phyloP scores from a whole-genome alignment of 30 jellyfish, hydroid and myxozoan genomes.

The Pelagia noctiluca region DNA sequence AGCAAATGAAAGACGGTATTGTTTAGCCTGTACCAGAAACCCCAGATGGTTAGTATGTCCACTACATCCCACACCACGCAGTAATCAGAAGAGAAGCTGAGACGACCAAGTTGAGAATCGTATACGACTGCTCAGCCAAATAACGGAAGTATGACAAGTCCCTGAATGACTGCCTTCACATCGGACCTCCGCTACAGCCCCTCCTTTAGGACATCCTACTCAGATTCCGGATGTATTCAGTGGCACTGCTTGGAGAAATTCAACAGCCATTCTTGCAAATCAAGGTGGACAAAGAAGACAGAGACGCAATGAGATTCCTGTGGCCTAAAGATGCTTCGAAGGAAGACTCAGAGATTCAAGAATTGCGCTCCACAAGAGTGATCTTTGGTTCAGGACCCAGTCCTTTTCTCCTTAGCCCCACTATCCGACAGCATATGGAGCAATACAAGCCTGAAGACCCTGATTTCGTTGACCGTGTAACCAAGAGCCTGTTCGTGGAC shows the following conservation, averaged over 20 bases:
- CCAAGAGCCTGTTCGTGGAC: constrained; percentile 16
- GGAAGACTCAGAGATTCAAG: constrained; percentile 1
- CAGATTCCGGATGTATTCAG: constrained; percentile 8
- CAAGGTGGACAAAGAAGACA: constrained; percentile 7
- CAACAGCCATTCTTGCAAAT: constrained; percentile 21
- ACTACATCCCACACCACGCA: constrained; percentile 59
- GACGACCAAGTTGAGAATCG: constrained; percentile 53
- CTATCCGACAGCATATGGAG: constrained; percentile 28
- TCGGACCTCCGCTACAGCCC: constrained; percentile 15
- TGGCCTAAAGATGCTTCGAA: constrained; percentile 25
- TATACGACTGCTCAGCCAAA: constrained; percentile 39
- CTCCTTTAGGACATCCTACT: neutral
- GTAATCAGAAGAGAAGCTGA: constrained; percentile 25
- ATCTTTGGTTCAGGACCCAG: constrained; percentile 22
- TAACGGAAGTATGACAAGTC: neutral
- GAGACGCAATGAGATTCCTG: constrained; percentile 36
- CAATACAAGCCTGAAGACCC: constrained; percentile 9
- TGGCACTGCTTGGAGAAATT: constrained; percentile 31
- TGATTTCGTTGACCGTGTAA: neutral
- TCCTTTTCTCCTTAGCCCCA: constrained; percentile 32
- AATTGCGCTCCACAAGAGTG: constrained; percentile 18
- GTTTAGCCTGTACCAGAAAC: constrained; percentile 27
- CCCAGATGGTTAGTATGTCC: constrained; percentile 3
- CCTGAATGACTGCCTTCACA: constrained; percentile 42
- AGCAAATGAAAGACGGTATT: constrained; percentile 37